Evolutionary conservation across 2,797 vertebrate species (phyloP).

Genomic region (Pseudochirops corinnae): DNA sequence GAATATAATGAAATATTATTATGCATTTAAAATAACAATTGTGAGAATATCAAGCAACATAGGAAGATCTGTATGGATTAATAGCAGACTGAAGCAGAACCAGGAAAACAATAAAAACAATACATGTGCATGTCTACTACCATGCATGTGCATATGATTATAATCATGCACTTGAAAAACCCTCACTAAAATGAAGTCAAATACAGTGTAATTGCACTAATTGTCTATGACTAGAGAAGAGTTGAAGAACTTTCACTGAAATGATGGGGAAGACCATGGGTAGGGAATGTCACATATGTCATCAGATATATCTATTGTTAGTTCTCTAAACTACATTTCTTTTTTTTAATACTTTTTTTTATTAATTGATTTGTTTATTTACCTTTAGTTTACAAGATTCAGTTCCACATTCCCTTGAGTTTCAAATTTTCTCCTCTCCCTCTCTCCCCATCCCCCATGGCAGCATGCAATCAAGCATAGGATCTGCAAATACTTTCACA

Average conservation of each 20-base stretch:
- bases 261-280: neutral
- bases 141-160: neutral
- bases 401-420: no score
- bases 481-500: no score
- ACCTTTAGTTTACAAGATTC: no score
- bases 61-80: neutral
- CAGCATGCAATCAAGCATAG: no score
- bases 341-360: neutral
- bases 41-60: neutral
- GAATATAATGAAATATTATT: neutral
- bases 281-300: neutral
- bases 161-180: neutral
- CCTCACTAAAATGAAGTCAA: neutral
- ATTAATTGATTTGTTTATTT: no score
- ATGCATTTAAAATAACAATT: neutral
- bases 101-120: neutral
- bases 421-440: no score
- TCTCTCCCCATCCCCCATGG: no score
- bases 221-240: neutral
- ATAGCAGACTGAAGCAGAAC: neutral
- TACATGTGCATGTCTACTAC: neutral
- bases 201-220: neutral
- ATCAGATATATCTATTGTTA: neutral
- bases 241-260: neutral
- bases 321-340: neutral